Evolutionary conservation across 2,888 invertebrate genomes (phyloP).

Genomic region (Agrotis exclamationis): DNA sequence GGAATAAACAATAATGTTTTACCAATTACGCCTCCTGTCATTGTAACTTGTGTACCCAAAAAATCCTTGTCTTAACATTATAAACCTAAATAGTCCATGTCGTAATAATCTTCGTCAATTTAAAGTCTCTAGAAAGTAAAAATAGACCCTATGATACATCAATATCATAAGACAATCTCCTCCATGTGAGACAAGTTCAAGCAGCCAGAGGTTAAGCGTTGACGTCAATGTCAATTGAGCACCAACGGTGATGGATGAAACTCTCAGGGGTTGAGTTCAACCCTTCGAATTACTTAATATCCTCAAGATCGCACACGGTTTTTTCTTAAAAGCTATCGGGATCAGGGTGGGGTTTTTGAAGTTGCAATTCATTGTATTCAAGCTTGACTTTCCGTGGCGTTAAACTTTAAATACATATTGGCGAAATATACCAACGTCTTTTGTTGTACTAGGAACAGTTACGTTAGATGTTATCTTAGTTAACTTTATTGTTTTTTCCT

Average conservation of each 20-base stretch:
- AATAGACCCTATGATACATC: conserved; percentile 13
- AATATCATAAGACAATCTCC: conserved; percentile 31
- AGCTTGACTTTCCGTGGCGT: background rate
- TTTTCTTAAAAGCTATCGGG: conserved; percentile 56
- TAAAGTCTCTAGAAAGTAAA: background rate
- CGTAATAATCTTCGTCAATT: background rate
- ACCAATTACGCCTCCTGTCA: too few species aligned
- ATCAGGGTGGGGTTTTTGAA: conserved; percentile 14
- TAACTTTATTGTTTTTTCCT: background rate
- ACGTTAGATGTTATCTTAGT: too few species aligned
- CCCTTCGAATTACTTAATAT: conserved; percentile 82
- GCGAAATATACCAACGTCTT: background rate
- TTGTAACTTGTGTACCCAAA: too few species aligned
- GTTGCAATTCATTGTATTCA: conserved; percentile 12
- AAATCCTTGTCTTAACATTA: too few species aligned
- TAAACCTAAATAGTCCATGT: too few species aligned
- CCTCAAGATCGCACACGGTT: conserved; percentile 59
- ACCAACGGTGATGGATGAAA: conserved; percentile 85
- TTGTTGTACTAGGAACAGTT: background rate
- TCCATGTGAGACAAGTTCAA: conserved; percentile 77
- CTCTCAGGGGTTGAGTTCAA: conserved; percentile 75
- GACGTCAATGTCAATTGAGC: conserved; percentile 88
- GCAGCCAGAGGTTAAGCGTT: conserved; percentile 83
- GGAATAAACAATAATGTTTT: too few species aligned
- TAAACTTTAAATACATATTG: too few species aligned